These are phyloP conservation scores for Notolabrus celidotus DNA, from an alignment of 2,797 vertebrate genomes.

Conservation along the genomic window DNA sequence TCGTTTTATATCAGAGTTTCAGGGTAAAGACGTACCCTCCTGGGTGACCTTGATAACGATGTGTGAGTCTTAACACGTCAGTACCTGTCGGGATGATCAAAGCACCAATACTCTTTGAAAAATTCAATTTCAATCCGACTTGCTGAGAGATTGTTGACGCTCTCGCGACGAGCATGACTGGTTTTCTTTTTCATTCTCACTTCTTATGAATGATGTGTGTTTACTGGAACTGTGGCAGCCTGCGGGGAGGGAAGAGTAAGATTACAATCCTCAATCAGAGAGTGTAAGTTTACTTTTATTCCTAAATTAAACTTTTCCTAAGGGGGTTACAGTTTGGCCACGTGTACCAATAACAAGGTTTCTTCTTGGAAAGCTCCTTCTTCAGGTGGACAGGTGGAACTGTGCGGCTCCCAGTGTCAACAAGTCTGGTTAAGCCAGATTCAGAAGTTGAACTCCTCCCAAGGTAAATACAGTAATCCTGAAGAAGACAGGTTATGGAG, in stretches of 20 bases:
- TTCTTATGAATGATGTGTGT: neutral
- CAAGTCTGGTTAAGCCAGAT: constrained; percentile 23
- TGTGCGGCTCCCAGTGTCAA: neutral
- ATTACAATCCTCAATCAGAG: no score
- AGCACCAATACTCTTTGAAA: neutral
- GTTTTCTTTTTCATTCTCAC: neutral
- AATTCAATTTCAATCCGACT: neutral
- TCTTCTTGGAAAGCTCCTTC: neutral
- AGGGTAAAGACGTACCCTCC: neutral
- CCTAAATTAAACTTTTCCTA: neutral
- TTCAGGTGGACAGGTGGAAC: no score
- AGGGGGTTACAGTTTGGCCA: no score
- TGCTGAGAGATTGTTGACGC: constrained; percentile 5
- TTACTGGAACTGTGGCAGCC: constrained; percentile 1
- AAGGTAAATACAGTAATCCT: constrained; percentile 7
- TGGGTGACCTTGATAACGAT: neutral
- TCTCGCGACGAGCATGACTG: neutral
- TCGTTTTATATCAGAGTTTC: neutral
- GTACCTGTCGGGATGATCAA: neutral
- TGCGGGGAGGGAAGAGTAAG: constrained; percentile 1
- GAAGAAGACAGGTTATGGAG: neutral
- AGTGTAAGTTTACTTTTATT: neutral
- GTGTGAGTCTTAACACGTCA: neutral
- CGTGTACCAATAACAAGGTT: neutral
- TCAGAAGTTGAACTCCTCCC: constrained; percentile 25